A percentile compares a stretch with the other conserved stretches of the same genome.
These are phyloP conservation scores for Pteropus rufus DNA, from an alignment of 2,797 vertebrate genomes.

Conservation along the genomic window DNA sequence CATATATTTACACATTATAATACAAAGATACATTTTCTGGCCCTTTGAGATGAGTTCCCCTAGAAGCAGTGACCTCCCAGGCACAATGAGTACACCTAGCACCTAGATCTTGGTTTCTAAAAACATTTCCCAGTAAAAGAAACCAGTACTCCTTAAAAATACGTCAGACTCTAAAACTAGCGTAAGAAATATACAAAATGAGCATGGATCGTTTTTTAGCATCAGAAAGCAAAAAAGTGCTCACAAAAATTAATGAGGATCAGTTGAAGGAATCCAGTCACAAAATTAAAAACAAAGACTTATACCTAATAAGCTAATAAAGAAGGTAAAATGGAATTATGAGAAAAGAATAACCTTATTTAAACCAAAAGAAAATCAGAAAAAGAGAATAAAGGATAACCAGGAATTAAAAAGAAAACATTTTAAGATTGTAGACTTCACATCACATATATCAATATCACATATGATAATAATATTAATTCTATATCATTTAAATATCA, in stretches of 20 bases:
- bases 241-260: neutral
- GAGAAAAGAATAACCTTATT: neutral
- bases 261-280: neutral
- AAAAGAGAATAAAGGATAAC: neutral
- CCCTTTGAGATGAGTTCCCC: neutral
- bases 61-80: neutral
- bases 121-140: neutral
- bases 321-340: neutral
- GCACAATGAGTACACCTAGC: neutral
- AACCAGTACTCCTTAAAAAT: neutral
- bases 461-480: neutral
- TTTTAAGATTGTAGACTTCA: neutral
- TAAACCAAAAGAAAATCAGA: neutral
- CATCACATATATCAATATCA: neutral
- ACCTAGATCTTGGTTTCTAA: neutral
- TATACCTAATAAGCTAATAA: neutral
- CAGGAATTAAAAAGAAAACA: neutral
- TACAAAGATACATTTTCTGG: neutral
- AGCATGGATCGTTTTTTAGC: neutral
- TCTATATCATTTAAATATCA: neutral
- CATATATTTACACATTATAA: neutral
- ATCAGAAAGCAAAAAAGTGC: neutral
- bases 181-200: neutral
- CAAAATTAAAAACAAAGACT: neutral
- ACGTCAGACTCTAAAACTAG: neutral